Evolutionary conservation across 1,140 invertebrate species (phyloP), one percentile per base, ranked within the genome.

Genomic region (Pollicipes pollicipes): DNA sequence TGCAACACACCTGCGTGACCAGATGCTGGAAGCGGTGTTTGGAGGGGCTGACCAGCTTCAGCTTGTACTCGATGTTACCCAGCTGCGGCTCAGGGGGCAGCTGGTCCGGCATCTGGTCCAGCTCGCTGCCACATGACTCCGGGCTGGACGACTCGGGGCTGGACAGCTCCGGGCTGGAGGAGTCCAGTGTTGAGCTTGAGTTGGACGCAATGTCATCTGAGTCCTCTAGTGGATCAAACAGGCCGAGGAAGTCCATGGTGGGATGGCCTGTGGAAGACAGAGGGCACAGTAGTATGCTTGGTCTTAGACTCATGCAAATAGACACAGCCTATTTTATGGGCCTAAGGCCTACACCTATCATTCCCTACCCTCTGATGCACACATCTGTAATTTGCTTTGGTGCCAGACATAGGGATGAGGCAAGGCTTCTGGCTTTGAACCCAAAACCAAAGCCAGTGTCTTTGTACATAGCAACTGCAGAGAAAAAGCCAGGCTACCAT

Each of bases 61-160:
- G 79, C 81, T 96, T 96, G 78, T 96, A 96, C 80, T 96, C 93
- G 35, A 95, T 86, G 80, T 95, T 95, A 13, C 93, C 93, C 71
- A 91, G 84, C 76, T 93, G 87, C 0, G 90, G 90, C 78, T 96
- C 93, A 0, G 93, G 93, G 0, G 94, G 93, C 35, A 97, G 79
- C 71, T 80, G 76, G 68, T 77, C 78, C 27, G 79, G 80, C 69
- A 81, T 69, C 45, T 58, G 45, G 13, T 58, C 45, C 45, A 58
- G 45, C 45, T 58, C 45, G 17, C 45, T 58, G 21, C 45, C 21
- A 21, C 13, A 58, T 3, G 45, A 58, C 21, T 58, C 45, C 21
- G 45, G 45, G 45, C 45, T 58, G 45, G 6, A 58, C 10, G 45
- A 58, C 10, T 58, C 45, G 3, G 45, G 45, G 45, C 6, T 58